Conservation (phyloP, 2,113 vertebrate genomes). For the Symphodus melops region DNA sequence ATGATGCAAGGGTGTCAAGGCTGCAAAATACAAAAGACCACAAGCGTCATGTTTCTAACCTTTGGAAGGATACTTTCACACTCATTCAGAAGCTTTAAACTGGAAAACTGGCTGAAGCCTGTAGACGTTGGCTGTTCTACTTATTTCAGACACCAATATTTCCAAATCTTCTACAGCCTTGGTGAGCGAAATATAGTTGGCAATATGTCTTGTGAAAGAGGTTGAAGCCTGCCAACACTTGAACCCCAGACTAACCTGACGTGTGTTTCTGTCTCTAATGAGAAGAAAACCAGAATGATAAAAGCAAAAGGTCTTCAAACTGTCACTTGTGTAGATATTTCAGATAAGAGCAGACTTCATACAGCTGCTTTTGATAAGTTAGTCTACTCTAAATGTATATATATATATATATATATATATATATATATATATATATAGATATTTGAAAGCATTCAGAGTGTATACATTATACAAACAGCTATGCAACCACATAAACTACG, state of each 20-base stretch:
- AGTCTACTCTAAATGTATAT: neutral
- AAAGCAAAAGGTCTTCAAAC: conserved; percentile 31
- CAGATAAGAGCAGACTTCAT: conserved; percentile 1
- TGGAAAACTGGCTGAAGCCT: conserved; percentile 39
- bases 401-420: no score
- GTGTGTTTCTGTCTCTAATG: conserved; percentile 22
- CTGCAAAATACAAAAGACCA: conserved; percentile 15
- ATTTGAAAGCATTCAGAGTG: no score
- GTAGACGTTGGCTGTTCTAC: conserved; percentile 26
- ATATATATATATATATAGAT: no score
- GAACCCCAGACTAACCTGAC: conserved; percentile 23
- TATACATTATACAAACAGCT: no score
- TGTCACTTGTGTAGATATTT: conserved; percentile 17
- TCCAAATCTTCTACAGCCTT: conserved; percentile 46
- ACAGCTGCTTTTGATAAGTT: neutral
- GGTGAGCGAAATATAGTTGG: conserved; percentile 23
- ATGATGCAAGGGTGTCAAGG: conserved; percentile 8
- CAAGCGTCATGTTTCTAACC: neutral
- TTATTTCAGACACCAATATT: conserved; percentile 48
- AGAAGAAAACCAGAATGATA: conserved; percentile 12
- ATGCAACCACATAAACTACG: no score
- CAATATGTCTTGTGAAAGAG: conserved; percentile 21
- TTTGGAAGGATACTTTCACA: conserved; percentile 19
- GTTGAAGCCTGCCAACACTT: conserved; percentile 3
- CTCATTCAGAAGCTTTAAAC: conserved; percentile 6